A percentile compares a stretch with the other conserved stretches of the same genome.
These are phyloP conservation scores for Cybosia mesomella DNA, from an alignment of 2,888 invertebrate species.

Conservation along the genomic window DNA sequence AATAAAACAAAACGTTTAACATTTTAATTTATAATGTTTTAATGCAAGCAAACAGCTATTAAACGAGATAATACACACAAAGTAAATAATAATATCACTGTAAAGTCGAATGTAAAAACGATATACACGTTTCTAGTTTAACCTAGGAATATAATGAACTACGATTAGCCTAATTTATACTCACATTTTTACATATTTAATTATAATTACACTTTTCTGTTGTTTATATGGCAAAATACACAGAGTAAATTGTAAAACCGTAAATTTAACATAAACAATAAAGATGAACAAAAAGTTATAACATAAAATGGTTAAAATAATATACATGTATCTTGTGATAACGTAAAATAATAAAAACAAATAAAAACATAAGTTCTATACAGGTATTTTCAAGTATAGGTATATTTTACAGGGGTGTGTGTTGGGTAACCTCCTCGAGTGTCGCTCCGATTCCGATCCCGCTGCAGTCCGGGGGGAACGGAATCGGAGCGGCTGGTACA, in stretches of 20 bases:
- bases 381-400: not conserved
- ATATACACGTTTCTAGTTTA: constrained; percentile 69
- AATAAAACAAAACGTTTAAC: constrained; percentile 26
- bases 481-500: too few species aligned
- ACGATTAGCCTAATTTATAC: constrained; percentile 34
- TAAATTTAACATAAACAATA: not conserved
- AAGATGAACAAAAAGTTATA: not conserved
- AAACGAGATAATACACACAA: constrained; percentile 65
- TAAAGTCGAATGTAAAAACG: too few species aligned
- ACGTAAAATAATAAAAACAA: not conserved
- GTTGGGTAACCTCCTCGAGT: too few species aligned
- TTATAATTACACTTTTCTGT: constrained; percentile 24
- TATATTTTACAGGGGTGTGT: constrained; percentile 1
- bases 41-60: constrained; percentile 69
- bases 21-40: constrained; percentile 59
- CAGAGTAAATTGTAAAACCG: not conserved
- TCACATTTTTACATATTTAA: constrained; percentile 18
- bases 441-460: too few species aligned
- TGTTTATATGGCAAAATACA: constrained; percentile 38
- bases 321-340: constrained; percentile 6
- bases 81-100: constrained; percentile 79
- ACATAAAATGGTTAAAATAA: constrained; percentile 1
- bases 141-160: constrained; percentile 59
- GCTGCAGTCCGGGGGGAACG: too few species aligned
- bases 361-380: not conserved